phyloP scores from a whole-genome alignment of 2,888 invertebrate genomes.

The Cremastobaeus sp. region DNA sequence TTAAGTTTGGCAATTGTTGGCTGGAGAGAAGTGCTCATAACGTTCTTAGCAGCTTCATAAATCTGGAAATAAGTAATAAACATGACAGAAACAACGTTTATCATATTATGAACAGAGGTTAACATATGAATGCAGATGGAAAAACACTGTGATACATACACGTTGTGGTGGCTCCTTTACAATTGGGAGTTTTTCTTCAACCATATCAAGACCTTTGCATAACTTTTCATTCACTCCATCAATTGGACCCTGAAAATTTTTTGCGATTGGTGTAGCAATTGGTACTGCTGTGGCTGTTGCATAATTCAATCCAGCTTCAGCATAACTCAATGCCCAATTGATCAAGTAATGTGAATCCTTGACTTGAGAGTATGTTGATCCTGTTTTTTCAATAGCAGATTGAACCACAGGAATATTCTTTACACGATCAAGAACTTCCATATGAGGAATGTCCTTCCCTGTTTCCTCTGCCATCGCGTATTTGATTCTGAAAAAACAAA shows the following conservation, averaged over 20 bases:
- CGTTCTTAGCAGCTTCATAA: constrained; percentile 74
- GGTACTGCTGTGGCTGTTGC: constrained; percentile 80
- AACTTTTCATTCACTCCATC: constrained; percentile 80
- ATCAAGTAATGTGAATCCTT: constrained; percentile 80
- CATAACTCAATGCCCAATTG: constrained; percentile 80
- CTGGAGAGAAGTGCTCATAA: constrained; percentile 73
- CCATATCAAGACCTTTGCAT: constrained; percentile 80
- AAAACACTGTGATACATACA: constrained; percentile 70
- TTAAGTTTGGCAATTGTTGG: constrained; percentile 76
- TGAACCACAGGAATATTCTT: constrained; percentile 74
- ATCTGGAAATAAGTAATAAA: constrained; percentile 65
- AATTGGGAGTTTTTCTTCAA: constrained; percentile 81
- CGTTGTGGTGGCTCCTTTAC: constrained; percentile 81
- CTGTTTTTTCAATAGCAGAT: constrained; percentile 75
- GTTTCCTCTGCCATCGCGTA: no score
- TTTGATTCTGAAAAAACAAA: no score
- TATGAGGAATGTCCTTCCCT: no score
- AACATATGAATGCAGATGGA: background rate
- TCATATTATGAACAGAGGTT: no score
- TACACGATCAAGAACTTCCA: constrained; percentile 75
- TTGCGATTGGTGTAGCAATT: constrained; percentile 79
- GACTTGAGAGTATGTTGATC: constrained; percentile 73
- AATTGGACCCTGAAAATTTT: constrained; percentile 80
- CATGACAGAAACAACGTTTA: background rate
- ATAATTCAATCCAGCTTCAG: constrained; percentile 80